A percentile compares a stretch with the other conserved stretches of the same genome.
Conservation (phyloP, 2,113 vertebrate genomes). For the Indri indri region DNA sequence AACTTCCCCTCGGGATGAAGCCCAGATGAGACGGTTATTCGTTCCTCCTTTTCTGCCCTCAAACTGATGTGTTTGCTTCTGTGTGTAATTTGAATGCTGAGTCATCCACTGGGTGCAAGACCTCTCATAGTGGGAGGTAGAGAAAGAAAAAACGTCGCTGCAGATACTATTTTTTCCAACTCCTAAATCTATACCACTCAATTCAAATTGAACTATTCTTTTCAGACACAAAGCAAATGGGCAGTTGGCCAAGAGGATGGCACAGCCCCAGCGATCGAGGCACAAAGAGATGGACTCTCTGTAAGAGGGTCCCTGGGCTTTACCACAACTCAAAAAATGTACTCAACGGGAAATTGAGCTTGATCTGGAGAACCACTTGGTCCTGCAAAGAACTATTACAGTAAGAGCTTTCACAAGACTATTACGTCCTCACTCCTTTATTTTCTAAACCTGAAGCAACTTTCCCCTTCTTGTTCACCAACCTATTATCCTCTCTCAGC, state of each 20-base stretch:
- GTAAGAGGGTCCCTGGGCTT: background rate
- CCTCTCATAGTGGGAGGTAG: fast-evolving
- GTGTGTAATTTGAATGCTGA: background rate
- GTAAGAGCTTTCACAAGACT: background rate
- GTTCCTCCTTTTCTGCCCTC: background rate
- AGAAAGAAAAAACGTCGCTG: background rate
- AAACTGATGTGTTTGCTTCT: background rate
- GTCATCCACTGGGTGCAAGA: fast-evolving
- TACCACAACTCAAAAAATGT: background rate
- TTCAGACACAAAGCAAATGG: background rate
- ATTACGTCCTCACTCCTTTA: background rate
- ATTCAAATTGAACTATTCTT: slow-evolving; percentile 24
- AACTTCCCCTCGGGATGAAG: background rate
- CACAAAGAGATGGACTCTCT: background rate
- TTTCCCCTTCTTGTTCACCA: background rate
- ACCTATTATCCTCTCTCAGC: slow-evolving; percentile 33
- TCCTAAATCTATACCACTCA: background rate
- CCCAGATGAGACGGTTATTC: too few species aligned
- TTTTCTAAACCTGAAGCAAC: slow-evolving; percentile 8
- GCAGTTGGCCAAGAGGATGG: background rate
- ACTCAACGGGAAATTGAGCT: slow-evolving; percentile 53
- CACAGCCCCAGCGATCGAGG: background rate
- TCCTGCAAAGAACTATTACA: background rate
- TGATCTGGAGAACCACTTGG: slow-evolving; percentile 26
- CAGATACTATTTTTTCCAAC: background rate